Conservation (phyloP, 2,888 invertebrate species). For the Standfussiana lucernea region DNA sequence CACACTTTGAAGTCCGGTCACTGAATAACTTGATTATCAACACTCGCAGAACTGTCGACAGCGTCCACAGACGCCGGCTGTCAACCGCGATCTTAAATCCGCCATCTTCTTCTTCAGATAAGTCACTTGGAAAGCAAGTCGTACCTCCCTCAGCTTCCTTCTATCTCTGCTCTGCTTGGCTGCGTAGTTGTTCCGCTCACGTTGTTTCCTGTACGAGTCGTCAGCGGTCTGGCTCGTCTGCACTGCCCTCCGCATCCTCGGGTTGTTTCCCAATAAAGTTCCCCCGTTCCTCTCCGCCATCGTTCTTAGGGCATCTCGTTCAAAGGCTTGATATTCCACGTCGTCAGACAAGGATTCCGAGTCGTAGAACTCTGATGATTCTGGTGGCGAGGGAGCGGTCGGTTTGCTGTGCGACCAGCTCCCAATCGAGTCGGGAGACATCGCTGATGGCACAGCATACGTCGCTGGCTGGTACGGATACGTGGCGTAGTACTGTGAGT, state of each 20-base stretch:
- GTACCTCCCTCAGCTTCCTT: constrained; percentile 97
- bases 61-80: constrained; percentile 82
- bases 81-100: constrained; percentile 93
- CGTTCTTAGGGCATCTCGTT: constrained; percentile 92
- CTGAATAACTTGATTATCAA: constrained; percentile 47
- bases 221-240: constrained; percentile 84
- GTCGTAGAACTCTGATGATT: constrained; percentile 76
- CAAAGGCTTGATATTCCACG: constrained; percentile 92
- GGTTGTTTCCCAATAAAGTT: constrained; percentile 90
- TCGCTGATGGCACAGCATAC: constrained; percentile 73
- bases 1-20: constrained; percentile 30
- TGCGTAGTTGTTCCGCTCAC: constrained; percentile 98
- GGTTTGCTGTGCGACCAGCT: constrained; percentile 70
- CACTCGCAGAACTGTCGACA: constrained; percentile 73
- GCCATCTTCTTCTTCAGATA: constrained; percentile 96
- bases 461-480: constrained; percentile 68
- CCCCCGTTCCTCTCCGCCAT: constrained; percentile 92
- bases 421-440: constrained; percentile 76
- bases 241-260: constrained; percentile 93
- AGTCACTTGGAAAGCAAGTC: constrained; percentile 96
- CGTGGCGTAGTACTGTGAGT: constrained; percentile 67
- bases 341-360: constrained; percentile 86
- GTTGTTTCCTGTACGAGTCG: constrained; percentile 96
- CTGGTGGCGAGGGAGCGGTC: constrained; percentile 85
- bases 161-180: constrained; percentile 98